These are phyloP conservation scores for Pseudomyrmex sp. DNA, from an alignment of 1,140 invertebrate genomes.

Conservation along the genomic window DNA sequence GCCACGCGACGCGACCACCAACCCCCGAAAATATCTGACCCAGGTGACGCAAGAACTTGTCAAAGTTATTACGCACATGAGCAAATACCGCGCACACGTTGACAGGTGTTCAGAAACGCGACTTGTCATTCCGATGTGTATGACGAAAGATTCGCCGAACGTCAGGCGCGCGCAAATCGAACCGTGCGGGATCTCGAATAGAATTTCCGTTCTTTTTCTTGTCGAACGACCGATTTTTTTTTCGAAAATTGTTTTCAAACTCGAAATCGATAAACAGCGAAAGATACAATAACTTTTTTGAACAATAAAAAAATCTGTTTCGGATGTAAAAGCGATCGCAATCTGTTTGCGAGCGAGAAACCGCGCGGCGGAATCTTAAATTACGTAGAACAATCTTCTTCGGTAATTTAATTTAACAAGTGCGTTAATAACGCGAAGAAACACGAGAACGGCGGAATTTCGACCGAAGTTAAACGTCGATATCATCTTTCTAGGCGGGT, in stretches of 20 bases:
- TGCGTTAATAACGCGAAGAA: not conserved
- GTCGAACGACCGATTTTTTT: too few species aligned
- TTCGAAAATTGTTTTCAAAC: too few species aligned
- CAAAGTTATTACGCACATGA: slow-evolving; percentile 63
- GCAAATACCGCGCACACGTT: slow-evolving; percentile 51
- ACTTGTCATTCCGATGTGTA: slow-evolving; percentile 33
- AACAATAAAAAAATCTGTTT: too few species aligned
- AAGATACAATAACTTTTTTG: too few species aligned
- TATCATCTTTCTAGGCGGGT: slow-evolving; percentile 77
- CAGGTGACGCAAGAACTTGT: slow-evolving; percentile 75
- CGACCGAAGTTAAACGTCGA: slow-evolving; percentile 78
- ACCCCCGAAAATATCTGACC: slow-evolving; percentile 75
- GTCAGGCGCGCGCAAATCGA: too few species aligned
- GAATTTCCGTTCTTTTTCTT: too few species aligned
- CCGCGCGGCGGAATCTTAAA: too few species aligned
- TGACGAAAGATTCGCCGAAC: too few species aligned
- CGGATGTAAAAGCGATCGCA: too few species aligned
- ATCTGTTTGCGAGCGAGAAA: not conserved
- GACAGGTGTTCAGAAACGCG: slow-evolving; percentile 69
- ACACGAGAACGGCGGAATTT: slow-evolving; percentile 45
- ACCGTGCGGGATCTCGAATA: not conserved
- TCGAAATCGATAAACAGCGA: too few species aligned
- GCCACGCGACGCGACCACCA: slow-evolving; percentile 72
- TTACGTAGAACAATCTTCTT: too few species aligned
- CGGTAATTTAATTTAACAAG: too few species aligned